phyloP scores from a whole-genome alignment of 92 coral and sea anemone genomes.

The Phenganax marumi region DNA sequence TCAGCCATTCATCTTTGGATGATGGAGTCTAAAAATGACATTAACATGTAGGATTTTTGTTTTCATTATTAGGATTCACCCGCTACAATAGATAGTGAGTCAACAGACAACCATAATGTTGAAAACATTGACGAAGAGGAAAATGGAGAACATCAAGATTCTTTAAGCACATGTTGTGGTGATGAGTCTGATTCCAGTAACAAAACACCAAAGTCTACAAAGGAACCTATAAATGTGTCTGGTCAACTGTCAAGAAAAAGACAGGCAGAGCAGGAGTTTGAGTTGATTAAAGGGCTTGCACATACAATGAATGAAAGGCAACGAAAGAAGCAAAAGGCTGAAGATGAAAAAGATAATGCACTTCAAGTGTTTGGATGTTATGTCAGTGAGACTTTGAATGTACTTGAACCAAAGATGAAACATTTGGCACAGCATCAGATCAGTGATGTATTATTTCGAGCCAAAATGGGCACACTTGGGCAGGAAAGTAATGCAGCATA shows the following conservation, averaged over 20 bases:
- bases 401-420: constrained; percentile 8
- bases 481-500: not conserved
- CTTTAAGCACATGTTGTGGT: not conserved
- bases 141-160: not conserved
- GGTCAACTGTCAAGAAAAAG: not conserved
- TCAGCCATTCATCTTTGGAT: constrained; percentile 12
- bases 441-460: not conserved
- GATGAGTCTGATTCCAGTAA: constrained; percentile 6
- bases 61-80: not conserved
- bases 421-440: constrained; percentile 19
- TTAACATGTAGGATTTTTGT: not conserved
- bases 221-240: not conserved
- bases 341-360: not conserved
- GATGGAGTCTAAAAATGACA: constrained; percentile 33
- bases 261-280: not conserved
- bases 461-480: not conserved
- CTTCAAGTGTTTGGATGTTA: not conserved
- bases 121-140: not conserved
- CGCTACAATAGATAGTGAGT: constrained; percentile 7
- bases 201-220: not conserved
- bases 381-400: not conserved
- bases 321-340: not conserved
- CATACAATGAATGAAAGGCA: not conserved
- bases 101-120: not conserved
- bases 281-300: constrained; percentile 23